Conservation (phyloP, 2,888 invertebrate genomes). For the Criorhina ranunculi region DNA sequence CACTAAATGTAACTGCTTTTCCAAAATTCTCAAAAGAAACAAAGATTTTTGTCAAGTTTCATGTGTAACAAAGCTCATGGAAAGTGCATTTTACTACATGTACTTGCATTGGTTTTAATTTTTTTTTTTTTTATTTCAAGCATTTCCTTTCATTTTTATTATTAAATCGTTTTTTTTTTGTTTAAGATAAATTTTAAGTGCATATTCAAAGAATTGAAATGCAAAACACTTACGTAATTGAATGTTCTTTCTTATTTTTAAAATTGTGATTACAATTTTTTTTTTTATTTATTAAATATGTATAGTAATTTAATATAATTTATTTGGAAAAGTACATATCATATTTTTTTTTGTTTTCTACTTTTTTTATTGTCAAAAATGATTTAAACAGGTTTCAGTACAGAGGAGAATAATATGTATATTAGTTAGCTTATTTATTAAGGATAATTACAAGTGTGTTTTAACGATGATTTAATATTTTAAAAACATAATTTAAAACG, state of each 20-base stretch:
- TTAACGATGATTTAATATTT: background rate
- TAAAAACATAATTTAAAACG: background rate
- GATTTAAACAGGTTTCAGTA: constrained; percentile 78
- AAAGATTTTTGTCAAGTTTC: background rate
- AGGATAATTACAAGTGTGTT: constrained; percentile 13
- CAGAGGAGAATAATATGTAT: constrained; percentile 48
- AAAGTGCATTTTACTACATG: background rate
- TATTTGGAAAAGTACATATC: constrained; percentile 55
- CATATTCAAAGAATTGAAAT: constrained; percentile 45
- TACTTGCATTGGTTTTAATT: background rate
- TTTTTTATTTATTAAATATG: constrained; percentile 37
- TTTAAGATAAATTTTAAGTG: background rate
- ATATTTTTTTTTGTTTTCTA: constrained; percentile 57
- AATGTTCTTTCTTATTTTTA: constrained; percentile 21
- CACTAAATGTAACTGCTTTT: no score
- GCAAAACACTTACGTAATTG: constrained; percentile 36
- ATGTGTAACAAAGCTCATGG: background rate
- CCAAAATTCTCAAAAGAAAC: no score
- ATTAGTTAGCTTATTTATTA: constrained; percentile 38
- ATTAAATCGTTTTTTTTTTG: constrained; percentile 11
- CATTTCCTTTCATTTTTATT: constrained; percentile 37
- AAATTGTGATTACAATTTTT: constrained; percentile 42
- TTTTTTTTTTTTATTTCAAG: constrained; percentile 29
- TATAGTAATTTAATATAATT: constrained; percentile 58
- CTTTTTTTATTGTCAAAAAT: constrained; percentile 78